phyloP scores from a whole-genome alignment of 2,113 vertebrate species.

The Morone chrysops region DNA sequence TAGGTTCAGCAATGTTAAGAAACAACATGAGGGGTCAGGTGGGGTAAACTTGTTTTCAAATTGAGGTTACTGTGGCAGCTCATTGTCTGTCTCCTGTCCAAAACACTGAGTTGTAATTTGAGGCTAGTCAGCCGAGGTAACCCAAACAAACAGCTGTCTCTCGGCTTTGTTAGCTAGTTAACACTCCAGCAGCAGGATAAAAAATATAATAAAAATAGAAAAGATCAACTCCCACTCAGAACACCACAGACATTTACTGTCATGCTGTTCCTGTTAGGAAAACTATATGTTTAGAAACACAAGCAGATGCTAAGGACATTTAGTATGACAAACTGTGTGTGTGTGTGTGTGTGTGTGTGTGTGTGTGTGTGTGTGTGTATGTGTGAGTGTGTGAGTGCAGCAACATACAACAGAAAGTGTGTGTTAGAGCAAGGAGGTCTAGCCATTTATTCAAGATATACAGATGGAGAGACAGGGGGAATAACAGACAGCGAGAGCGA shows the following conservation, averaged over 20 bases:
- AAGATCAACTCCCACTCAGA: neutral
- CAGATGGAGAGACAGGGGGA: slow-evolving; percentile 60
- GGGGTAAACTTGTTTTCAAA: neutral
- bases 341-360: neutral
- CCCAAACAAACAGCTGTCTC: neutral
- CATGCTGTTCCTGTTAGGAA: neutral
- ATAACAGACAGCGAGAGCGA: slow-evolving; percentile 59
- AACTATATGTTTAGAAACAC: neutral
- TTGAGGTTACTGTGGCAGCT: slow-evolving; percentile 7
- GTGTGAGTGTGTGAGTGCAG: neutral
- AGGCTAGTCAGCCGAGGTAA: slow-evolving; percentile 22
- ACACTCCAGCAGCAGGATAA: neutral
- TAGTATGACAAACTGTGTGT: neutral
- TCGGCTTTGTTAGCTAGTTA: neutral
- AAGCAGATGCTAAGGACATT: slow-evolving; percentile 19
- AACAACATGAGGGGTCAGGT: neutral
- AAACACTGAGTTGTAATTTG: slow-evolving; percentile 18
- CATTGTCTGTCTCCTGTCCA: slow-evolving; percentile 1
- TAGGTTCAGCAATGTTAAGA: neutral
- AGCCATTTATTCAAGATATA: slow-evolving; percentile 40
- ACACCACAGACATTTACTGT: neutral
- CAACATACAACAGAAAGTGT: slow-evolving; percentile 8
- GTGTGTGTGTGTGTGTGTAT: neutral
- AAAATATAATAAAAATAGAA: neutral
- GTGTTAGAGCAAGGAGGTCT: slow-evolving; percentile 43